Percentiles rank a stretch among this genome's conserved stretches.
Conservation (phyloP, 1,140 invertebrate species). For the Trypoxylus dichotomus region DNA sequence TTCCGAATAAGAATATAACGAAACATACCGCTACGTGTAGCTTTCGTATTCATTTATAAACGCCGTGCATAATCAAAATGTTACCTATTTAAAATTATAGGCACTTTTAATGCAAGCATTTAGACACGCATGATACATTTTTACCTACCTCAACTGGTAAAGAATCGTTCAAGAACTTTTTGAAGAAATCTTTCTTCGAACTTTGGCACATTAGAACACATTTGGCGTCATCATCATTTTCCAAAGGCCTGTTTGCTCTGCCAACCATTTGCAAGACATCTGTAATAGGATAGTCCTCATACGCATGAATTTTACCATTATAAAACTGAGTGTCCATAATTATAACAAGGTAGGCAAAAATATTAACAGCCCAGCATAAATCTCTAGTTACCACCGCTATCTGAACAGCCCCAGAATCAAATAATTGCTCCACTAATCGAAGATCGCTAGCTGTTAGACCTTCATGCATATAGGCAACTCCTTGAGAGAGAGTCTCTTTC, state of each 20-base stretch:
- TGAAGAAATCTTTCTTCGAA: constrained; percentile 98
- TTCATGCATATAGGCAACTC: constrained; percentile 97
- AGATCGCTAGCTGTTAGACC: constrained; percentile 83
- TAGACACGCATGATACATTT: no score
- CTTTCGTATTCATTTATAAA: no score
- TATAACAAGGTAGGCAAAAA: constrained; percentile 89
- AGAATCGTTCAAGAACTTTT: constrained; percentile 97
- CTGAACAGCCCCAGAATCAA: constrained; percentile 92
- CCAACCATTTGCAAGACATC: constrained; percentile 99
- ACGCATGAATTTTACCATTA: constrained; percentile 90
- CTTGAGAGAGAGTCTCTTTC: constrained; percentile 85
- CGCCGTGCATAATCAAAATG: no score
- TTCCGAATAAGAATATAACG: no score
- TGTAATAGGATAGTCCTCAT: constrained; percentile 97
- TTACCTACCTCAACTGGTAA: constrained; percentile 84
- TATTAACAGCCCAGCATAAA: constrained; percentile 89
- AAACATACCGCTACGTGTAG: no score
- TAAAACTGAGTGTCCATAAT: constrained; percentile 98
- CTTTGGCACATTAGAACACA: constrained; percentile 96
- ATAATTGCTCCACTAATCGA: constrained; percentile 88
- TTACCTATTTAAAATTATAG: no score
- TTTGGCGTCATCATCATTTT: constrained; percentile 93
- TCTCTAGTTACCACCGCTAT: constrained; percentile 88
- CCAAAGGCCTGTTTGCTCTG: constrained; percentile 82
- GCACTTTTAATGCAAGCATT: no score